phyloP scores from a whole-genome alignment of 2,888 invertebrate genomes.

The Philereme vetulata region DNA sequence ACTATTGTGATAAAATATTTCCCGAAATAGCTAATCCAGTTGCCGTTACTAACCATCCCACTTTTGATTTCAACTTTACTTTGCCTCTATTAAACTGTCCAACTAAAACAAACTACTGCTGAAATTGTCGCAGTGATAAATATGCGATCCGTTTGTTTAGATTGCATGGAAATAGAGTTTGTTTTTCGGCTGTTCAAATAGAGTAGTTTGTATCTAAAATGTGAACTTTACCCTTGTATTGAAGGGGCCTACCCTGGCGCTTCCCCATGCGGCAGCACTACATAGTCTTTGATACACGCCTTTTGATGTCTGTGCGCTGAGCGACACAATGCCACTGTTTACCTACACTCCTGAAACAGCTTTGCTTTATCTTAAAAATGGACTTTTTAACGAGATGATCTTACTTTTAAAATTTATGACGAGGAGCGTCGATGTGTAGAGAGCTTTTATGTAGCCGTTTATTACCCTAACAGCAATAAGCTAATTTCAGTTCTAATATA shows the following conservation, averaged over 20 bases:
- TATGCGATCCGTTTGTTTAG: conserved; percentile 37
- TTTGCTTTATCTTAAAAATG: conserved; percentile 58
- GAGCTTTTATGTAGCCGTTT: too few species aligned
- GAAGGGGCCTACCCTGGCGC: conserved; percentile 60
- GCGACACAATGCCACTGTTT: conserved; percentile 71
- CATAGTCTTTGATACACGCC: conserved; percentile 71
- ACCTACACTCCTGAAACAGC: conserved; percentile 64
- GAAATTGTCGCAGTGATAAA: conserved; percentile 38
- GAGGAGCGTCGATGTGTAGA: background rate
- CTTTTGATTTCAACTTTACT: conserved; percentile 26
- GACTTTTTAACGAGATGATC: conserved; percentile 57
- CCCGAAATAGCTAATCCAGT: conserved; percentile 5
- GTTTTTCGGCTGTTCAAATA: conserved; percentile 37
- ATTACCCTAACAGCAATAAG: too few species aligned
- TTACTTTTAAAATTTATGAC: background rate
- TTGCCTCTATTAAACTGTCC: conserved; percentile 27
- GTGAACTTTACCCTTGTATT: conserved; percentile 63
- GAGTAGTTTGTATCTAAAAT: conserved; percentile 60
- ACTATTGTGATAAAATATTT: background rate
- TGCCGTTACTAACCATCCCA: conserved; percentile 17
- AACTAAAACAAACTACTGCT: conserved; percentile 34
- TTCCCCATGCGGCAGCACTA: conserved; percentile 61
- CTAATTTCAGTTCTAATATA: too few species aligned
- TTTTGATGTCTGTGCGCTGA: conserved; percentile 74
- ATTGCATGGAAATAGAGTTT: conserved; percentile 32